Evolutionary conservation across 2,113 vertebrate species (phyloP).

Genomic region (Ginglymostoma cirratum): DNA sequence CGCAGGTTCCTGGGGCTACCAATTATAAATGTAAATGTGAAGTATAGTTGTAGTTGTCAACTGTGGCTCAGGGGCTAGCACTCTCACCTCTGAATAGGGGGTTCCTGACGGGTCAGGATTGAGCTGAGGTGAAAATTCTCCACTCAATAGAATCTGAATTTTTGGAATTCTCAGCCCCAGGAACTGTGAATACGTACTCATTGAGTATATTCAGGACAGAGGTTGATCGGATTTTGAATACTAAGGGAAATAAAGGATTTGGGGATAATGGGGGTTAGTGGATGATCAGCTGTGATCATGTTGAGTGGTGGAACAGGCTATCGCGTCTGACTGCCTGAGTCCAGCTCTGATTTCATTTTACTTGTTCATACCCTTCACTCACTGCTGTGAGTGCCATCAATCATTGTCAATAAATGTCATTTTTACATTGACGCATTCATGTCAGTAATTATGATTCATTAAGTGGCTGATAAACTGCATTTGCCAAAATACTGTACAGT

Average conservation of each 20-base stretch:
- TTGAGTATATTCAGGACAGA: neutral
- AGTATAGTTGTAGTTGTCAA: neutral
- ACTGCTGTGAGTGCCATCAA: too few relatives aligned
- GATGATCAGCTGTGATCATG: neutral
- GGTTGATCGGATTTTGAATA: neutral
- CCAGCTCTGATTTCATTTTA: neutral
- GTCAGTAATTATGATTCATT: neutral
- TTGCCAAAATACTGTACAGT: neutral
- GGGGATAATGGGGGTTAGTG: neutral
- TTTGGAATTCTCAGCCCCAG: neutral
- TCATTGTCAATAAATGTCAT: neutral
- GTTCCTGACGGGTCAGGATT: neutral
- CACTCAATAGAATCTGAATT: neutral
- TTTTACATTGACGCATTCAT: neutral
- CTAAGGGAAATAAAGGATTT: neutral
- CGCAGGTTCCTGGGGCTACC: neutral
- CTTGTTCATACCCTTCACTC: neutral
- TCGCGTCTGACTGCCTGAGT: neutral
- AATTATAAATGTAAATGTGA: neutral
- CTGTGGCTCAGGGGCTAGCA: neutral
- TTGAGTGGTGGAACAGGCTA: neutral
- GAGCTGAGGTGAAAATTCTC: neutral
- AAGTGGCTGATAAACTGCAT: neutral
- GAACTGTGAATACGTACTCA: neutral
- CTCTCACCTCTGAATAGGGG: too few relatives aligned